Evolutionary conservation across 2,888 invertebrate genomes (phyloP).

Genomic region (Cheiracanthium punctorium): DNA sequence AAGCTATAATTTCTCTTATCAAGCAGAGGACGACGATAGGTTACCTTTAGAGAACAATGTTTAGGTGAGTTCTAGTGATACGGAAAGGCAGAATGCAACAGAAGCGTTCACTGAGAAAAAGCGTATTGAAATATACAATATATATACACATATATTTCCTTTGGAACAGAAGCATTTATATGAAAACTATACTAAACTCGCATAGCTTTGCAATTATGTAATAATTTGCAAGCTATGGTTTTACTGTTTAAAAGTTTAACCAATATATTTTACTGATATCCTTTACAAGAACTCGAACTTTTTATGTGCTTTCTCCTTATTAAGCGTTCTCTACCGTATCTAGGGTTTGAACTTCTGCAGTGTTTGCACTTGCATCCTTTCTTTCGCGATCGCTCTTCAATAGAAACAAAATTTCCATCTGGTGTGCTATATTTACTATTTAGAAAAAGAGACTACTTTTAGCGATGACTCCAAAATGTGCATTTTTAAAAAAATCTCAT

Average conservation of each 20-base stretch:
- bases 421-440: conserved; percentile 11
- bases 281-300: not conserved
- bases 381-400: conserved; percentile 3
- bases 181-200: too few relatives aligned
- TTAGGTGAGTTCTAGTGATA: not conserved
- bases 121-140: not conserved
- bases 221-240: not conserved
- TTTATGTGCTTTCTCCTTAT: not conserved
- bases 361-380: not conserved
- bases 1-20: not conserved
- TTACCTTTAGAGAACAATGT: not conserved
- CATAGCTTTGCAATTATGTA: too few relatives aligned
- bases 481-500: conserved; percentile 6
- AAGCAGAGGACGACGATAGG: conserved; percentile 5
- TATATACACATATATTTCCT: not conserved
- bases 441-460: not conserved
- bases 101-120: not conserved
- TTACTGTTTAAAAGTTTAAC: not conserved
- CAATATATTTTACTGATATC: not conserved
- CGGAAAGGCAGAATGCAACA: conserved; percentile 8
- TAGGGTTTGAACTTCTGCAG: not conserved
- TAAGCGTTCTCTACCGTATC: not conserved
- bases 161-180: too few relatives aligned
- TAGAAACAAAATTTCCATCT: not conserved
- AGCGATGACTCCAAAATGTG: conserved; percentile 1